A percentile compares a stretch with the other conserved stretches of the same genome.
These are phyloP conservation scores for Orchesella flavescens DNA, from an alignment of 2,888 invertebrate species.

Conservation along the genomic window DNA sequence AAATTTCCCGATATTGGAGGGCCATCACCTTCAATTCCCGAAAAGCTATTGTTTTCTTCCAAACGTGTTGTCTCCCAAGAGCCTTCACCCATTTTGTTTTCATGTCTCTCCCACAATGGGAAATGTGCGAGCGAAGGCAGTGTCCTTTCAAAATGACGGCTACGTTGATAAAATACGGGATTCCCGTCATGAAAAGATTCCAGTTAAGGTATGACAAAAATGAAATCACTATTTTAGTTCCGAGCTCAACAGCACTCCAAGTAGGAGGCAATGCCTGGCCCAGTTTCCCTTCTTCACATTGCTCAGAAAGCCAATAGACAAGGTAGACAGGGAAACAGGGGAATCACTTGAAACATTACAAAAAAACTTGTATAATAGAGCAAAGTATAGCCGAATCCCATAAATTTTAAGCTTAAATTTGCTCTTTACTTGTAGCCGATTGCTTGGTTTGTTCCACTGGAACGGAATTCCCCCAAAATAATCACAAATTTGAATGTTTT, in stretches of 20 bases:
- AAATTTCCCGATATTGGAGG: neutral
- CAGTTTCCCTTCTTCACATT: neutral
- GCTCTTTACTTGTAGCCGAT: no score
- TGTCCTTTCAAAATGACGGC: neutral
- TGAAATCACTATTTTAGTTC: neutral
- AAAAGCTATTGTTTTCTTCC: neutral
- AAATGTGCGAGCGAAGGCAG: neutral
- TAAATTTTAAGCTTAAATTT: no score
- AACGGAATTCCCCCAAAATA: no score
- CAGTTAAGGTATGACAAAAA: neutral
- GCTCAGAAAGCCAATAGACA: neutral
- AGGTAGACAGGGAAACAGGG: neutral
- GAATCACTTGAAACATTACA: no score
- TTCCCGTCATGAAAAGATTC: neutral
- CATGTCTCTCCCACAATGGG: neutral
- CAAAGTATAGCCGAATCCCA: no score
- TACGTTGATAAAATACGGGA: neutral
- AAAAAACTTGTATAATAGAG: no score
- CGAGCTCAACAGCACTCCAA: neutral
- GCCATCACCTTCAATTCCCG: neutral
- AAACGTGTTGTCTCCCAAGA: neutral
- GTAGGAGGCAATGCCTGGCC: neutral
- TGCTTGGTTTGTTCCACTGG: no score
- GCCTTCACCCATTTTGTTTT: neutral
- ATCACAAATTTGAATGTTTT: no score